These are phyloP conservation scores for Heterodera filipjevi DNA, from an alignment of 2,888 invertebrate species.

Conservation along the genomic window DNA sequence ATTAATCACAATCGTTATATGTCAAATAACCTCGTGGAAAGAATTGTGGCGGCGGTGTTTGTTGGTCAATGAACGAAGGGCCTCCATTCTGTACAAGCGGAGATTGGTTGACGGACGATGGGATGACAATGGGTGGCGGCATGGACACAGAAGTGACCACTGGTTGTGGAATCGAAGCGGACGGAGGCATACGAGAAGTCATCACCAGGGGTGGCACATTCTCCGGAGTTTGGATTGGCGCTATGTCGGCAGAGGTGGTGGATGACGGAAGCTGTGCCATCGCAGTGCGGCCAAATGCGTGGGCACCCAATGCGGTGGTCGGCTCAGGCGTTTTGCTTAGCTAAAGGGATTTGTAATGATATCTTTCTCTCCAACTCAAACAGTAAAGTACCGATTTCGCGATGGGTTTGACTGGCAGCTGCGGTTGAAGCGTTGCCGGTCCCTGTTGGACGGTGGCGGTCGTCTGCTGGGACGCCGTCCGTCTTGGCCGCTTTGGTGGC, in stretches of 20 bases:
- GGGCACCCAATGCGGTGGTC: conserved; percentile 40
- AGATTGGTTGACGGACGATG: background rate
- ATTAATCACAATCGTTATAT: background rate
- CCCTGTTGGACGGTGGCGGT: background rate
- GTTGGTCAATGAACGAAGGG: background rate
- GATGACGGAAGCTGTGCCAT: conserved; percentile 22
- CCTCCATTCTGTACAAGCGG: background rate
- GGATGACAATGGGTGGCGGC: background rate
- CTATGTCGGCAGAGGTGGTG: background rate
- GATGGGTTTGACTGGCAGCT: conserved; percentile 11
- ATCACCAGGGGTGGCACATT: conserved; percentile 28
- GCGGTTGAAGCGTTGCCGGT: conserved; percentile 16
- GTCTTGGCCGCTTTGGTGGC: conserved; percentile 3
- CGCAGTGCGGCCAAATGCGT: conserved; percentile 41
- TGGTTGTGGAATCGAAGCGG: background rate
- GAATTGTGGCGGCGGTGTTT: background rate
- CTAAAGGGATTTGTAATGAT: too few relatives aligned
- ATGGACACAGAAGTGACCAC: background rate
- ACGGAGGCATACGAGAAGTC: conserved; percentile 20
- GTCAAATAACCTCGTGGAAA: background rate
- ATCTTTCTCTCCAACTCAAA: too few relatives aligned
- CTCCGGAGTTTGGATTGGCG: conserved; percentile 27
- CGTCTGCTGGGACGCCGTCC: background rate
- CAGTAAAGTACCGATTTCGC: background rate
- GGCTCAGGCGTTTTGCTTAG: conserved; percentile 33